Conservation (phyloP, 2,797 vertebrate species). For the Coilia nasus region DNA sequence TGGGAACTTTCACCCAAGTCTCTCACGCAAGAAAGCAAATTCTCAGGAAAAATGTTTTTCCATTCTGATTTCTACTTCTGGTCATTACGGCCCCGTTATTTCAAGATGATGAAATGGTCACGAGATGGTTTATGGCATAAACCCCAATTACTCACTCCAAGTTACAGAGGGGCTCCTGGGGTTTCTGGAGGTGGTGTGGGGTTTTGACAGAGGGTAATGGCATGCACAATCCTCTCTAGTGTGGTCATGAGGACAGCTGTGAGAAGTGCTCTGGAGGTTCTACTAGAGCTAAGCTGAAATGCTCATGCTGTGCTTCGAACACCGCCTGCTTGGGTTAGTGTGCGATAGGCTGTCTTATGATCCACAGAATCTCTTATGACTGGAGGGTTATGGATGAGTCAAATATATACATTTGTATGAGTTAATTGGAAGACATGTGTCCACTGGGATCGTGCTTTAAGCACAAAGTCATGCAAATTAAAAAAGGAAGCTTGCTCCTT, state of each 20-base stretch:
- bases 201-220: not conserved
- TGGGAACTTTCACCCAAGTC: not conserved
- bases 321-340: not conserved
- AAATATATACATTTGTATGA: too few relatives aligned
- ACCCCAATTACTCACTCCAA: slow-evolving; percentile 38
- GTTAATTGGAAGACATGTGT: too few relatives aligned
- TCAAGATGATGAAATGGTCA: slow-evolving; percentile 53
- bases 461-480: too few relatives aligned
- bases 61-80: slow-evolving; percentile 38
- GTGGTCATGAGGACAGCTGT: slow-evolving; percentile 19
- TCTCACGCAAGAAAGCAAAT: slow-evolving; percentile 38
- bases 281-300: too few relatives aligned
- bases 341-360: not conserved
- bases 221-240: not conserved
- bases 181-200: not conserved
- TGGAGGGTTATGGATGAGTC: too few relatives aligned
- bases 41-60: slow-evolving; percentile 25
- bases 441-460: too few relatives aligned
- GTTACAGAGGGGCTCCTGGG: not conserved
- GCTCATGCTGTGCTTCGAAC: not conserved
- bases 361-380: too few relatives aligned
- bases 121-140: slow-evolving; percentile 52
- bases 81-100: slow-evolving; percentile 49
- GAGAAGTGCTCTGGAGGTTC: not conserved
- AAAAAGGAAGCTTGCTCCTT: too few relatives aligned